Evolutionary conservation across 1,140 invertebrate genomes (phyloP), one percentile per base, ranked within the genome.

Genomic region (Eufriesea mexicana): DNA sequence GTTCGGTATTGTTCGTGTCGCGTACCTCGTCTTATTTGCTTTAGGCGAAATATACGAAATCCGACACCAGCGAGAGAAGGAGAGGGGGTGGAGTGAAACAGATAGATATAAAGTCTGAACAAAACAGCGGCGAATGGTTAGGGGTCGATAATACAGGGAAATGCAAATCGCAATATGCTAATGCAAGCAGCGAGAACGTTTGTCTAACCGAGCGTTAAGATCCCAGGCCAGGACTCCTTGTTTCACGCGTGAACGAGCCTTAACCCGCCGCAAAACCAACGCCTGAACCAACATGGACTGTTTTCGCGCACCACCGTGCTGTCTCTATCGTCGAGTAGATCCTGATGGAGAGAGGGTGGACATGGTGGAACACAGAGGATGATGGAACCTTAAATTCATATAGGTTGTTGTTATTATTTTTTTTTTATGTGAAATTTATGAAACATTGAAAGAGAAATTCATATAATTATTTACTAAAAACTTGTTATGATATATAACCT

Each of bases 231-330:
- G 86, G 68, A 85, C 87, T 92, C 87, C 86, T 91, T 92, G 91
- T 92, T 92, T 92, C 90, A 92, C 89, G 90, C 91, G 90, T 89
- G 92, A 92, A 89, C 89, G 91, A 89, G 88, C 87, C 89, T 86
- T 89, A 91, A 92, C 90, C 90, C 90, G 82, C 85, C 84, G 88
- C 90, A 90, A 82, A 75, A 91, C 86, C 90, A 90, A 90, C 89
- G 88, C 86, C 91, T 92, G 89, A 91, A 92, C 89, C 89, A 92
- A 92, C 91, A 92, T 86, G 78, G 87, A 89, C 84, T 89, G 87
- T 84, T 84, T 86, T 88, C 87, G 76, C 74, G 28, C 70, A 80
- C 75, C 73, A 73, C 49, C 51, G 61, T 67, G 64, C 74, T 74
- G 49, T 74, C 70, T 72, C 55, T n/a, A 55, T 16, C 23, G 16